phyloP scores from a whole-genome alignment of 2,888 invertebrate genomes.

The Colostygia pectinataria region DNA sequence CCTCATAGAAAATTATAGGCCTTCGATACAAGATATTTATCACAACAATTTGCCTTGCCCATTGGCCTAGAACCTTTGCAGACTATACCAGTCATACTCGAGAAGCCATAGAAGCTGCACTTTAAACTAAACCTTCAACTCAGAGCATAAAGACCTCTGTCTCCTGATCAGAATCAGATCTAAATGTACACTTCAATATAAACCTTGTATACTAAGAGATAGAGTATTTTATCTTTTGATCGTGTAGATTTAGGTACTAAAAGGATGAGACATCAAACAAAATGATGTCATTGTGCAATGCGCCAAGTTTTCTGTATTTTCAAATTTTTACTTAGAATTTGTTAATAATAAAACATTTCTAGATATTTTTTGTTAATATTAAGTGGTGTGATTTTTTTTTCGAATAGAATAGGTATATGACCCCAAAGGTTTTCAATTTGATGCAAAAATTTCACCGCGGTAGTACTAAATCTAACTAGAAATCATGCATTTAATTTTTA shows the following conservation, averaged over 20 bases:
- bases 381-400: slow-evolving; percentile 1
- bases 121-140: slow-evolving; percentile 9
- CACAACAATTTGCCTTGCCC: slow-evolving; percentile 47
- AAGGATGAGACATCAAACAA: slow-evolving; percentile 46
- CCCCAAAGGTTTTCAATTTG: too few species aligned
- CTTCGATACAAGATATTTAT: slow-evolving; percentile 40
- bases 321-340: slow-evolving; percentile 25
- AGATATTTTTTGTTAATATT: neutral
- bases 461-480: too few species aligned
- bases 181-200: slow-evolving; percentile 5
- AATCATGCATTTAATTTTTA: too few species aligned
- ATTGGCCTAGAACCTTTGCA: slow-evolving; percentile 64
- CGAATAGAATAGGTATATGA: too few species aligned
- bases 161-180: slow-evolving; percentile 7
- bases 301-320: slow-evolving; percentile 45
- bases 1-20: too few species aligned
- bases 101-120: slow-evolving; percentile 21
- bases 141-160: slow-evolving; percentile 4
- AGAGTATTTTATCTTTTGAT: slow-evolving; percentile 11
- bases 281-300: slow-evolving; percentile 63
- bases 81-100: slow-evolving; percentile 29
- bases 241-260: slow-evolving; percentile 30
- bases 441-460: too few species aligned
- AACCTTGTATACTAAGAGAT: slow-evolving; percentile 4
- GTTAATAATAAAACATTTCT: slow-evolving; percentile 3